Evolutionary conservation across 2,113 vertebrate genomes (phyloP), one percentile per base, ranked within the genome.

Genomic region (Panthera uncia): DNA sequence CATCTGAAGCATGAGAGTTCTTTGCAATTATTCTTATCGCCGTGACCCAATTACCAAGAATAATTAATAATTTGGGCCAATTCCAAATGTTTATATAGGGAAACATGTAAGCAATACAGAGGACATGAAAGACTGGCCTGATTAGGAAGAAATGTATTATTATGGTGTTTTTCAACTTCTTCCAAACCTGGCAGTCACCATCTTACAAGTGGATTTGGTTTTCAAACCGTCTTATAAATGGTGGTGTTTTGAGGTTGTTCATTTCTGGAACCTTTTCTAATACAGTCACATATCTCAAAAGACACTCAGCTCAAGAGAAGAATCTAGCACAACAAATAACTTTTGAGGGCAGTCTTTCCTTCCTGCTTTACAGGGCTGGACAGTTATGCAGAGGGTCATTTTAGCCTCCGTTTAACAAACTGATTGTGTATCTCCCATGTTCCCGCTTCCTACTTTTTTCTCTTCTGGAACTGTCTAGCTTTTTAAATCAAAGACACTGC

Each of bases 61-160:
- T 86, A 98, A 98, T 91, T 95, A 94, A 97, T 97, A 94, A 93
- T 87, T 91, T 98, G 96, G 89, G 55, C 31, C 93, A 93, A 94
- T 97, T 98, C 36, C 86, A 97, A 96, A 36, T 94, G 91, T 97
- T 98, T 92, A 74, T 86, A 87, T 87, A 90, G 92, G 29, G 86
- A 89, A 92, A 96, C 57, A 83, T 74, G 41, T 76, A 97, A 96
- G 82, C 48, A 93, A 97, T 45, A 94, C 23, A 97, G 93, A 97
- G 38, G 73, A 93, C 36, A 33, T 94, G 78, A 97, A 98, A 94
- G 52, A 94, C n/a, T 94, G 90, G 73, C 95, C 89, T 97, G 82
- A 97, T 96, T 97, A 95, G 10, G 48, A 93, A 57, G 63, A 94
- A 85, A 14, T 83, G 29, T 85, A 66, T 87, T 78, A 79, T 94